These are phyloP conservation scores for Stenodema calcarata DNA, from an alignment of 2,888 invertebrate species.

Conservation along the genomic window DNA sequence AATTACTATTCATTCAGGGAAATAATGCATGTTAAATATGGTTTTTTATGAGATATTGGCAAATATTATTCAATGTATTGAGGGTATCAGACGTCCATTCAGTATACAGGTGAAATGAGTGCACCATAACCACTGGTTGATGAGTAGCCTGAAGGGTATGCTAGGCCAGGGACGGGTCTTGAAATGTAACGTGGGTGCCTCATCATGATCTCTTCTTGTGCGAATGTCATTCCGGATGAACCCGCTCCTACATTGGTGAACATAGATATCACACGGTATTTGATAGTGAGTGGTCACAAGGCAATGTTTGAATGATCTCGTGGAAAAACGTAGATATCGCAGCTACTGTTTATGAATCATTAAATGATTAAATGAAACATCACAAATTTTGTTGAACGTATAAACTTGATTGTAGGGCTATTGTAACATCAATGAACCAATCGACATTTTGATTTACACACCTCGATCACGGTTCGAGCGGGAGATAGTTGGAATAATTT, in stretches of 20 bases:
- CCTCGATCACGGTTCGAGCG: background rate
- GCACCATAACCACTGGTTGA: background rate
- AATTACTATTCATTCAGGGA: too few relatives aligned
- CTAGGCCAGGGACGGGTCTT: background rate
- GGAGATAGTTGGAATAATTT: background rate
- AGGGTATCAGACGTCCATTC: too few relatives aligned
- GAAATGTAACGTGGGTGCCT: background rate
- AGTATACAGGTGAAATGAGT: constrained; percentile 38
- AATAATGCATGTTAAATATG: too few relatives aligned
- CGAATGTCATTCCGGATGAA: background rate
- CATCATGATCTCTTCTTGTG: background rate
- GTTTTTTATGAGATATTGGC: too few relatives aligned
- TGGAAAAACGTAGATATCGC: too few relatives aligned
- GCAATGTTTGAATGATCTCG: too few relatives aligned
- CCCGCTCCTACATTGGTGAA: background rate
- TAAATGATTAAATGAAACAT: background rate
- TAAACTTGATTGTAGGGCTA: too few relatives aligned
- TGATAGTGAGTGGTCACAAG: too few relatives aligned
- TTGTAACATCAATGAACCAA: background rate
- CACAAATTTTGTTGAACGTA: too few relatives aligned
- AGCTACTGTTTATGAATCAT: too few relatives aligned
- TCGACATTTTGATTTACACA: background rate
- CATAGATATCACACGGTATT: background rate
- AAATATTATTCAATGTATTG: background rate
- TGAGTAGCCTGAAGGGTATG: background rate